Evolutionary conservation across 2,888 invertebrate species (phyloP).

Genomic region (Thelaira solivaga): DNA sequence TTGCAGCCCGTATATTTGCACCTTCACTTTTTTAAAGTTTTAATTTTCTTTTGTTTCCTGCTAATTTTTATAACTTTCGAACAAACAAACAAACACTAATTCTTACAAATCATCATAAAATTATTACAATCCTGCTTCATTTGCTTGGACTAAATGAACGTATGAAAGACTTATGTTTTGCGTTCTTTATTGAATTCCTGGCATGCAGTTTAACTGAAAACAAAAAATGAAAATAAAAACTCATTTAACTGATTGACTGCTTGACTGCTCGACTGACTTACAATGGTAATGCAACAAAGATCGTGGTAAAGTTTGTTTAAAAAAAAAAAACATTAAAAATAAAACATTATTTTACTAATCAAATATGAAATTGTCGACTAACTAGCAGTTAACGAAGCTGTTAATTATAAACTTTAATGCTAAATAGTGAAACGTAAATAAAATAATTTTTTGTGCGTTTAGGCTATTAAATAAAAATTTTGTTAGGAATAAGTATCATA

Average conservation of each 20-base stretch:
- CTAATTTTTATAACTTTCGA: too few species aligned
- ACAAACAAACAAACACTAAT: background rate
- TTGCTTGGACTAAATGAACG: conserved; percentile 40
- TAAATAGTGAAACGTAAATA: conserved; percentile 48
- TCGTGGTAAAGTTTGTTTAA: conserved; percentile 26
- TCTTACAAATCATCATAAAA: conserved; percentile 40
- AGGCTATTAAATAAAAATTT: too few species aligned
- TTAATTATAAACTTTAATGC: conserved; percentile 55
- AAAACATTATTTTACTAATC: conserved; percentile 57
- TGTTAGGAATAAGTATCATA: too few species aligned
- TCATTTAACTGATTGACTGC: conserved; percentile 47
- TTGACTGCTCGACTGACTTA: conserved; percentile 11
- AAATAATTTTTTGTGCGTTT: conserved; percentile 19
- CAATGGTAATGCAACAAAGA: conserved; percentile 38
- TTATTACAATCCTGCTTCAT: conserved; percentile 47
- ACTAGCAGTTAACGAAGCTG: conserved; percentile 61
- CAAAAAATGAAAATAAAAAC: conserved; percentile 19
- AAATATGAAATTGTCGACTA: conserved; percentile 63
- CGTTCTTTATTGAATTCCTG: conserved; percentile 19
- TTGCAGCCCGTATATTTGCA: conserved; percentile 40
- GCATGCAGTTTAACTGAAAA: conserved; percentile 4
- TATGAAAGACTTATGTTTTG: conserved; percentile 37
- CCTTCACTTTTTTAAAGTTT: background rate
- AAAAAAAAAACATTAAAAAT: too few species aligned
- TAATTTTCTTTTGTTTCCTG: background rate